Evolutionary conservation across 2,113 vertebrate genomes (phyloP).

Genomic region (Gallinago paraguaiae): DNA sequence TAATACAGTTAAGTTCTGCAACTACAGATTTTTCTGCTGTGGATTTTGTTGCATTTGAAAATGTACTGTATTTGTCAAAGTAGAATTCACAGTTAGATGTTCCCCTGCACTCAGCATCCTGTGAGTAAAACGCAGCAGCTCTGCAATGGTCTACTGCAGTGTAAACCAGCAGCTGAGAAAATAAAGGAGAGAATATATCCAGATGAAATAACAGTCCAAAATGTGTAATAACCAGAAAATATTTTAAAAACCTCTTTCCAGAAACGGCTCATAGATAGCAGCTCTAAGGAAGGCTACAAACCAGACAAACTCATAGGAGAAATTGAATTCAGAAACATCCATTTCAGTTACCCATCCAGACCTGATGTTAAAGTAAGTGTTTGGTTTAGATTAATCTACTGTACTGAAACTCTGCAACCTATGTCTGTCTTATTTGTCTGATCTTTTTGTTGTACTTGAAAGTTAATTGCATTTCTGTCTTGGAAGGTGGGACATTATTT

Average conservation of each 20-base stretch:
- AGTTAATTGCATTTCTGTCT: background rate
- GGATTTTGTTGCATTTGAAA: background rate
- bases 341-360: slow-evolving; percentile 85
- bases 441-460: background rate
- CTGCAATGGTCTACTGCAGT: background rate
- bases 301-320: slow-evolving; percentile 80
- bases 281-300: slow-evolving; percentile 78
- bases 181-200: background rate
- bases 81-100: background rate
- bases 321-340: slow-evolving; percentile 83
- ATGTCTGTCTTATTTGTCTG: background rate
- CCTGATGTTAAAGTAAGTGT: slow-evolving; percentile 77
- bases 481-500: background rate
- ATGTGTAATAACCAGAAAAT: background rate
- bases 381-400: background rate
- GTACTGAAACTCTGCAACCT: background rate
- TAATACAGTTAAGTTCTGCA: background rate
- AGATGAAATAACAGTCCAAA: background rate
- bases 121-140: background rate
- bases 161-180: background rate
- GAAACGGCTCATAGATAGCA: slow-evolving; percentile 82
- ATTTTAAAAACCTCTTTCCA: slow-evolving; percentile 40
- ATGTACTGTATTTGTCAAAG: background rate
- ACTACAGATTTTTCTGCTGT: background rate
- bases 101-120: background rate